These are phyloP conservation scores for Ptychochromis oligacanthus DNA, from an alignment of 2,113 vertebrate genomes.

Conservation along the genomic window DNA sequence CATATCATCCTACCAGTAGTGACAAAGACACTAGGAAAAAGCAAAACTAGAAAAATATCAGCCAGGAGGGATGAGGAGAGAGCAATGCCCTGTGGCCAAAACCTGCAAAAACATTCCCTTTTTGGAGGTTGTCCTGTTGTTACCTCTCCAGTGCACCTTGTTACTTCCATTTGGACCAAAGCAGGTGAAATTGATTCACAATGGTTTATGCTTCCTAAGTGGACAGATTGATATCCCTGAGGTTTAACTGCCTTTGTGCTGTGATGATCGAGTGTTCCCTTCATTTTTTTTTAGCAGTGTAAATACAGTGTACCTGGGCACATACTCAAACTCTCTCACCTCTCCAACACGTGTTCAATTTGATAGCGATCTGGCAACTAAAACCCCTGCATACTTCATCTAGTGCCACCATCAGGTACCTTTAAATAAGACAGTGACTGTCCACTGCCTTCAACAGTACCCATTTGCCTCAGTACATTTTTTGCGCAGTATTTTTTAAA, in stretches of 20 bases:
- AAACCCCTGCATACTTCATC: not conserved
- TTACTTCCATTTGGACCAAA: too few relatives aligned
- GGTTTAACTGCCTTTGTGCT: not conserved
- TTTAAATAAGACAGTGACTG: not conserved
- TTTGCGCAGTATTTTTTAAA: not conserved
- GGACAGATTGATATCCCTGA: not conserved
- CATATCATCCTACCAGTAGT: too few relatives aligned
- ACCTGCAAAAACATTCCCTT: too few relatives aligned
- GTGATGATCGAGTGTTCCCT: not conserved
- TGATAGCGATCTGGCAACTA: not conserved
- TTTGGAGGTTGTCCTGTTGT: too few relatives aligned
- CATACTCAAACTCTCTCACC: not conserved
- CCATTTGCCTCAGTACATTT: not conserved
- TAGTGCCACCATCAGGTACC: not conserved
- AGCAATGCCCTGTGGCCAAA: too few relatives aligned
- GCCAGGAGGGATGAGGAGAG: too few relatives aligned
- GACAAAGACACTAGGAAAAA: too few relatives aligned
- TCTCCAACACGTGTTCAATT: not conserved
- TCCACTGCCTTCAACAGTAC: not conserved
- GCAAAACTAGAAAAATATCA: too few relatives aligned
- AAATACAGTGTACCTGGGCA: not conserved
- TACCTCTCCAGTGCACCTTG: too few relatives aligned
- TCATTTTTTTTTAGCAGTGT: not conserved
- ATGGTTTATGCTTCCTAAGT: not conserved
- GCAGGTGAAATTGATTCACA: too few relatives aligned